Percentiles rank a stretch among this genome's conserved stretches.
These are phyloP conservation scores for Leucoraja erinaceus DNA, from an alignment of 2,113 vertebrate species.

Conservation along the genomic window DNA sequence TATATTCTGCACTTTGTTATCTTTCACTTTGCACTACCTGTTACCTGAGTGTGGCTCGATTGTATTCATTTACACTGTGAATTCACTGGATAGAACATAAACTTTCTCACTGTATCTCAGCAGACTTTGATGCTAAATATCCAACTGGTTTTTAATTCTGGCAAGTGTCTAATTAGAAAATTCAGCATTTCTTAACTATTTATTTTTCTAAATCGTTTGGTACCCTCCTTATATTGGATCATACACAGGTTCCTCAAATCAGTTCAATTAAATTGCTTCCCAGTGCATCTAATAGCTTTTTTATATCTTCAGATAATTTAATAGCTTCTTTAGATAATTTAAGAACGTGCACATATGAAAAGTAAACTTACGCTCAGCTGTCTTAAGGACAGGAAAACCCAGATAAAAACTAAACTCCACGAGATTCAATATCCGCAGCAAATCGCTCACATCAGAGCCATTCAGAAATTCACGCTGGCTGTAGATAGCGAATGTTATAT, in stretches of 20 bases:
- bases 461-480: slow-evolving; percentile 61
- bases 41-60: too few relatives aligned
- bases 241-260: background rate
- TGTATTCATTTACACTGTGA: too few relatives aligned
- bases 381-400: slow-evolving; percentile 87
- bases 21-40: too few relatives aligned
- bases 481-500: slow-evolving; percentile 70
- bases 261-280: background rate
- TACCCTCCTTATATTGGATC: background rate
- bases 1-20: too few relatives aligned
- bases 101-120: background rate
- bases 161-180: background rate
- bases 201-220: too few relatives aligned
- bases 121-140: background rate
- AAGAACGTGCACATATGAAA: background rate
- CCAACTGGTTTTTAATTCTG: background rate
- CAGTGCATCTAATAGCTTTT: background rate
- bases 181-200: background rate
- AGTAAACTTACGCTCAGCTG: slow-evolving; percentile 84
- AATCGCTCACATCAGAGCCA: slow-evolving; percentile 79
- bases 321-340: background rate
- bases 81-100: too few relatives aligned
- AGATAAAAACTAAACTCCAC: slow-evolving; percentile 97
- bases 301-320: background rate
- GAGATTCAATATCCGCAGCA: slow-evolving; percentile 72